Evolutionary conservation across 2,797 vertebrate genomes (phyloP).

Genomic region (Erpetoichthys calabaricus): DNA sequence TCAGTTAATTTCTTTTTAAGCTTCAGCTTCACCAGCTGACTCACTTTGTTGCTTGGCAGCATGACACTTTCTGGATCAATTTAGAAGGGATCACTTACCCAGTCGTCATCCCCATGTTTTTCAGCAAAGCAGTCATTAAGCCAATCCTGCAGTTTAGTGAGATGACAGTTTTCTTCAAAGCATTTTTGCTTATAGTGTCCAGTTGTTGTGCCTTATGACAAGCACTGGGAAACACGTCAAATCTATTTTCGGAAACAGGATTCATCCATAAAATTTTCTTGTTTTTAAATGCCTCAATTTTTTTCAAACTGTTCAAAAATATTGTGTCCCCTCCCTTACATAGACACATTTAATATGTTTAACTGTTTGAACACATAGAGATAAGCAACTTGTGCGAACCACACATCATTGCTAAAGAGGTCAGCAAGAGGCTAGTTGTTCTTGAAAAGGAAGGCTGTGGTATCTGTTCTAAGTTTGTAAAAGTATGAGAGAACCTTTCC

Average conservation of each 20-base stretch:
- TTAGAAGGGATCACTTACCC: too few species aligned
- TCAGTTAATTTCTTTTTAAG: too few species aligned
- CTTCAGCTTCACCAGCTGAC: too few species aligned
- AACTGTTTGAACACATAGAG: constrained; percentile 4
- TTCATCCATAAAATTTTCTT: constrained; percentile 1
- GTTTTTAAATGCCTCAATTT: constrained; percentile 1
- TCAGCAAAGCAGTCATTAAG: too few species aligned
- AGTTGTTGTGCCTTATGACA: too few species aligned
- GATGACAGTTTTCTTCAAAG: too few species aligned
- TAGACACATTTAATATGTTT: constrained; percentile 5
- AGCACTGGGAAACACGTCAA: too few species aligned
- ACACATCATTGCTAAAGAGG: not conserved
- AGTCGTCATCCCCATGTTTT: too few species aligned
- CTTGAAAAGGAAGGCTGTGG: not conserved
- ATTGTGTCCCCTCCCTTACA: not conserved
- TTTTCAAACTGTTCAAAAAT: not conserved
- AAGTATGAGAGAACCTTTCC: constrained; percentile 3
- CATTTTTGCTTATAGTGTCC: too few species aligned
- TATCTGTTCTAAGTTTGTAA: not conserved
- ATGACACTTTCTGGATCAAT: too few species aligned
- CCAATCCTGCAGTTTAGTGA: too few species aligned
- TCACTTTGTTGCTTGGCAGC: too few species aligned
- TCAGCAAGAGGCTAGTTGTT: constrained; percentile 1
- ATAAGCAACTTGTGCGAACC: constrained; percentile 4
- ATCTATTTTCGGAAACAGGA: not conserved